phyloP scores from a whole-genome alignment of 1,140 invertebrate genomes.

The Drosophila azteca region DNA sequence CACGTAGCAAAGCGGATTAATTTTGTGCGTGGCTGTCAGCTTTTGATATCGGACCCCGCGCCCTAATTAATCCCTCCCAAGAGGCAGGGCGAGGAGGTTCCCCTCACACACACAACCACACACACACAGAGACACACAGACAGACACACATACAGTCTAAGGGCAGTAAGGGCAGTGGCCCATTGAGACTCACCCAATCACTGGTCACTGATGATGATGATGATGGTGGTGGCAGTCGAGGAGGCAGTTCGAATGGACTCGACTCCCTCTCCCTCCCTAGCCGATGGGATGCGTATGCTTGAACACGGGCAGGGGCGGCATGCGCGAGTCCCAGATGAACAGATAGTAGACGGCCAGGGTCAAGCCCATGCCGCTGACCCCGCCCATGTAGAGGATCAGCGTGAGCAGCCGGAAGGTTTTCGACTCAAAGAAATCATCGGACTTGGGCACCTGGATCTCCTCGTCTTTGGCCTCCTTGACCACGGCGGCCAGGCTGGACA shows the following conservation, averaged over 20 bases:
- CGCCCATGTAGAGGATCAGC: conserved; percentile 73
- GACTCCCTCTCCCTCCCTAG: conserved; percentile 27
- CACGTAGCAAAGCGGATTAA: conserved; percentile 70
- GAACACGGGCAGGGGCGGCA: conserved; percentile 78
- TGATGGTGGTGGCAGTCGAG: neutral
- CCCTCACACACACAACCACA: neutral
- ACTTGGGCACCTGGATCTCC: conserved; percentile 73
- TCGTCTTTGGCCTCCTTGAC: conserved; percentile 76
- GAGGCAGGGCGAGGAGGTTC: neutral
- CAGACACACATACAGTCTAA: neutral
- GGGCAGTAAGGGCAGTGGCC: neutral
- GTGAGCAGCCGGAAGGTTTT: conserved; percentile 74
- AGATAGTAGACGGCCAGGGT: conserved; percentile 76
- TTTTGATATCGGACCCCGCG: conserved; percentile 39
- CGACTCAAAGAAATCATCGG: conserved; percentile 77
- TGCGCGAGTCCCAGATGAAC: conserved; percentile 80
- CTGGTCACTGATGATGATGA: conserved; percentile 7
- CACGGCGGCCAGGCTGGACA: conserved; percentile 55
- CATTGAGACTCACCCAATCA: conserved; percentile 49
- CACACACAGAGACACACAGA: conserved; percentile 1
- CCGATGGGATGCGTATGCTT: conserved; percentile 82
- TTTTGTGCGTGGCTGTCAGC: conserved; percentile 75
- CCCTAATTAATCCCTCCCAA: conserved; percentile 29
- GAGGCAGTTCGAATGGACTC: neutral
- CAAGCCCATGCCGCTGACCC: conserved; percentile 74